Evolutionary conservation across 2,113 vertebrate species (phyloP), one percentile per base, ranked within the genome.

Genomic region (Aspiorhynchus laticeps): DNA sequence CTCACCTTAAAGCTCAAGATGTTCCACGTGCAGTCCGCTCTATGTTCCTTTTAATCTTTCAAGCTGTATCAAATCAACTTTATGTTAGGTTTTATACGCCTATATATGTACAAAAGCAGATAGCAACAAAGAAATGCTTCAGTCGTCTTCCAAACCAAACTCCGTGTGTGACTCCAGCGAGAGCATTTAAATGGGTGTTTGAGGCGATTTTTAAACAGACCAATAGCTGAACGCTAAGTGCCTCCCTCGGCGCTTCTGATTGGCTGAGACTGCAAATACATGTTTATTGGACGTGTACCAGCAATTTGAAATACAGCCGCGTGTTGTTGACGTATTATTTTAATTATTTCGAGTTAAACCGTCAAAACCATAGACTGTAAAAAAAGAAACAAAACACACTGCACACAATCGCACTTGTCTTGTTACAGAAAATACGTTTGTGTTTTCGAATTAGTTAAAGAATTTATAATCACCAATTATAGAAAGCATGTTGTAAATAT

Each of bases 131-230:
- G 3, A 19, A 76, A 53, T 5, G 26, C 48, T 21, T 33, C 26
- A 10, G 11, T 28, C 73, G 31, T 19, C 2, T 53, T 53, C 28
- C 11, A 51, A 38, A n/a, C n/a, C 33, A 46, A 63, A 17, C 17
- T 31, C 9, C n/a, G 15, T 8, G 11, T n/a, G 78, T 65, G n/a
- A 36, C 6, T 19, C 2, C 78, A 73, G 31, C 43, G 11, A 31
- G 63, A 63, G 91, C 33, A 92, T 95, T 95, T 95, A 96, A 96
- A 95, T 90, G 87, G 87, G 0, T 73, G 31, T 71, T 2, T 79
- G 51, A 19, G 31, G 91, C 80, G 89, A 87, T 87, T 92, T 96
- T 95, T 81, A 89, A 96, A 96, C 48, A 0, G 85, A 19, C 95
- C 94, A 96, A 95, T 95, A 89, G 86, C 83, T 26, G 80, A 2